Conservation (phyloP, 2,888 invertebrate species). For the Xestoiulus laeticollis region DNA sequence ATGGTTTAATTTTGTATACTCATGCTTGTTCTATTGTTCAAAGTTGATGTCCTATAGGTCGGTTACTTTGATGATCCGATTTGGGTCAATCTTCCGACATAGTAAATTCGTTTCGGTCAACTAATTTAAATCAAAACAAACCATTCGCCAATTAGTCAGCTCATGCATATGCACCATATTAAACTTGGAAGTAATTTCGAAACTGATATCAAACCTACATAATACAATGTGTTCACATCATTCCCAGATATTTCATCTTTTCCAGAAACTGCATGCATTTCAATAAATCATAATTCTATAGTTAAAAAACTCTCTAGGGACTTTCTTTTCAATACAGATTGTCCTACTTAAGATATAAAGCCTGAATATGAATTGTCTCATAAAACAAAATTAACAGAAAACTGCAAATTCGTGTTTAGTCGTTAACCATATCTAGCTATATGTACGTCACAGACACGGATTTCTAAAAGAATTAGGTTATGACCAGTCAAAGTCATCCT, state of each 20-base stretch:
- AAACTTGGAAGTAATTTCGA: background rate
- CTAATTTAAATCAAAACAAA: background rate
- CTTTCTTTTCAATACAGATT: background rate
- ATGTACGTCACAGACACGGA: background rate
- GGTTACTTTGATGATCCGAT: conserved; percentile 20
- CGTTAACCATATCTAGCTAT: background rate
- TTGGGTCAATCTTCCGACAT: conserved; percentile 35
- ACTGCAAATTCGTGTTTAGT: background rate
- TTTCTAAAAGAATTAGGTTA: conserved; percentile 22
- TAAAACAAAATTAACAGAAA: background rate
- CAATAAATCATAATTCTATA: background rate
- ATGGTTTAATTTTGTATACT: conserved; percentile 14
- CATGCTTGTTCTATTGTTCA: background rate
- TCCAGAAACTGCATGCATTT: background rate
- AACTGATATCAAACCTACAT: background rate
- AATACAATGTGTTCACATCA: background rate
- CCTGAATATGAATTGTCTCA: background rate
- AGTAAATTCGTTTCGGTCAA: background rate
- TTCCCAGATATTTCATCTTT: background rate
- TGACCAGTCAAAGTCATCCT: conserved; percentile 39
- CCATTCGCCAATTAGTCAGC: background rate
- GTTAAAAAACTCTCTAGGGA: background rate
- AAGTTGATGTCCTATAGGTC: conserved; percentile 34
- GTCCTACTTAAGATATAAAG: background rate
- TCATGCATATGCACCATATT: background rate